phyloP scores from a whole-genome alignment of 2,888 invertebrate genomes.

The Sinopyrophorus schimmeli region DNA sequence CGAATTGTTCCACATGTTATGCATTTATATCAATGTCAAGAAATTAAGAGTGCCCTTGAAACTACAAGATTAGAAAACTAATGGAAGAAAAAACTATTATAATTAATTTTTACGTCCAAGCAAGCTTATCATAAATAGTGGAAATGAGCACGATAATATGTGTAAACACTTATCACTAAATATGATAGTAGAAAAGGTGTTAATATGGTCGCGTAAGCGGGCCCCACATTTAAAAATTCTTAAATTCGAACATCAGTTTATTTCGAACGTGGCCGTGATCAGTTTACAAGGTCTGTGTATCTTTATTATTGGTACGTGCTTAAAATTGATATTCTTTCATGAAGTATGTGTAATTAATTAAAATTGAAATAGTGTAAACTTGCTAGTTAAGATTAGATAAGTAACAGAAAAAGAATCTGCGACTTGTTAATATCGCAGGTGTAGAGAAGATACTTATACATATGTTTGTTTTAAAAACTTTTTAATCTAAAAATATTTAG shows the following conservation, averaged over 20 bases:
- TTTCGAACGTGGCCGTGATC: constrained; percentile 13
- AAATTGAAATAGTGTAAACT: not conserved
- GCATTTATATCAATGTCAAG: too few species aligned
- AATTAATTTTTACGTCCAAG: too few species aligned
- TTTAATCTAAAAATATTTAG: not conserved
- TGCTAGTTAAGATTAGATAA: not conserved
- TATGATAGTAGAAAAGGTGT: too few species aligned
- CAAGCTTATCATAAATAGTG: too few species aligned
- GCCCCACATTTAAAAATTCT: constrained; percentile 1
- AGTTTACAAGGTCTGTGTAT: constrained; percentile 3
- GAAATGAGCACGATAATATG: too few species aligned
- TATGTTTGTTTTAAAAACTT: not conserved
- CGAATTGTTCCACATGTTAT: too few species aligned
- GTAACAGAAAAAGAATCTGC: not conserved
- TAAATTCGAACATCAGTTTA: constrained; percentile 2
- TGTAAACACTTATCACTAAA: too few species aligned
- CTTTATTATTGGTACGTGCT: constrained; percentile 5
- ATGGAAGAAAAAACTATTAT: too few species aligned
- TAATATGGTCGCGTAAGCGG: constrained; percentile 7
- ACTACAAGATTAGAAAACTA: too few species aligned
- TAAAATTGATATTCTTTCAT: not conserved
- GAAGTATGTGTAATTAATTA: too few species aligned
- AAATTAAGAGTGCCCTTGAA: too few species aligned
- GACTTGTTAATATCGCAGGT: too few species aligned
- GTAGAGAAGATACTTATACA: not conserved